phyloP scores from a whole-genome alignment of 2,797 vertebrate species.

The Rhodeus uyekii region DNA sequence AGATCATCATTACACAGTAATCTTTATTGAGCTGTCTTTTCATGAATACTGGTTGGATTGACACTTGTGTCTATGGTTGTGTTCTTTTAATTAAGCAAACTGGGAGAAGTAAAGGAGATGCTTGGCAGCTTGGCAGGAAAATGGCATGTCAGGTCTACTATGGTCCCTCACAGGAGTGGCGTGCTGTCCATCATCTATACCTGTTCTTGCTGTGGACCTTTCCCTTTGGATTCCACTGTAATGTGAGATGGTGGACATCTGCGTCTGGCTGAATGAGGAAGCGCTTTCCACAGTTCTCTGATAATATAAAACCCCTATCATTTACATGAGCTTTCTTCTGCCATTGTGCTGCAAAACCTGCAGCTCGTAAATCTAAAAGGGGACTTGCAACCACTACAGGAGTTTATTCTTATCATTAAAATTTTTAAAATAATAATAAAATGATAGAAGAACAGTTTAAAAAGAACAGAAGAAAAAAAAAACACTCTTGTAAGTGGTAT shows the following conservation, averaged over 20 bases:
- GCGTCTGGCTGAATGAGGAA: constrained; percentile 54
- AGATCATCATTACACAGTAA: constrained; percentile 27
- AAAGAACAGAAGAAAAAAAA: too few species aligned
- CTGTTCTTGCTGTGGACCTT: constrained; percentile 48
- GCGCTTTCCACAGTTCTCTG: constrained; percentile 50
- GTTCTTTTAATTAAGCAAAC: constrained; percentile 57
- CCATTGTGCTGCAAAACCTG: constrained; percentile 52
- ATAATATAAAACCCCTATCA: constrained; percentile 57
- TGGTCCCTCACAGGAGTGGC: constrained; percentile 49
- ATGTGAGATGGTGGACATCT: constrained; percentile 65
- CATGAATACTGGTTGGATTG: constrained; percentile 17
- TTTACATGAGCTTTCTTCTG: constrained; percentile 54
- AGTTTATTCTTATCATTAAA: neutral
- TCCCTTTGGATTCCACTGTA: constrained; percentile 57
- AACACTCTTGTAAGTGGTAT: too few species aligned
- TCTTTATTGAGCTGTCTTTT: constrained; percentile 24
- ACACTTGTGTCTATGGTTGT: constrained; percentile 34
- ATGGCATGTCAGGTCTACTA: constrained; percentile 53
- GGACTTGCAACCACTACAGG: constrained; percentile 1
- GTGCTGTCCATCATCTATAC: constrained; percentile 54
- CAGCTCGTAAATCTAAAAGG: constrained; percentile 37
- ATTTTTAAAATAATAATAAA: too few species aligned
- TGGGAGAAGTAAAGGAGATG: constrained; percentile 45
- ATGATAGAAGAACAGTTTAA: neutral
- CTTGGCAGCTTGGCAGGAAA: constrained; percentile 54